phyloP scores from a whole-genome alignment of 2,797 vertebrate species.

The Loriculus beryllinus region DNA sequence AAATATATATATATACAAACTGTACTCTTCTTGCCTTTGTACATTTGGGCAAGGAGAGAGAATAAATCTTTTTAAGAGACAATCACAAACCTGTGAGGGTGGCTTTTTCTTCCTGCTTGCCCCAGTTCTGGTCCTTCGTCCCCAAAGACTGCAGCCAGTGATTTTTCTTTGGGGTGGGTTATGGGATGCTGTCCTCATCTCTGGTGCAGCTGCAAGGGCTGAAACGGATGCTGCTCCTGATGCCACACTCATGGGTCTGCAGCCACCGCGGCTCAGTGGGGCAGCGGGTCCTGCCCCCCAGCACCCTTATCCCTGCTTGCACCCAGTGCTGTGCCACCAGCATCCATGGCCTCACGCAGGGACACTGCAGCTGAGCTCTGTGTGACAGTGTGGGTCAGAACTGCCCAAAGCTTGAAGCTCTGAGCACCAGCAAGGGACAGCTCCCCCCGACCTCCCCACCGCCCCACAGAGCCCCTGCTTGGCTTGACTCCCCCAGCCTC shows the following conservation, averaged over 20 bases:
- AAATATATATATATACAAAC: slow-evolving; percentile 73
- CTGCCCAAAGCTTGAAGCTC: not conserved
- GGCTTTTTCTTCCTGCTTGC: slow-evolving; percentile 74
- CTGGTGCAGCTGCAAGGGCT: not conserved
- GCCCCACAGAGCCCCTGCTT: fast-evolving
- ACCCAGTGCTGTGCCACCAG: not conserved
- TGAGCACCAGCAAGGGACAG: not conserved
- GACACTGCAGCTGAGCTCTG: not conserved
- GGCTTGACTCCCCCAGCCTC: not conserved
- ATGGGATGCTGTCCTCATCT: not conserved
- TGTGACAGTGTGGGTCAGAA: not conserved
- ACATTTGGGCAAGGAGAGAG: slow-evolving; percentile 92
- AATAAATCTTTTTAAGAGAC: slow-evolving; percentile 99
- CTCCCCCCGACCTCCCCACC: not conserved
- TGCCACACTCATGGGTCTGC: fast-evolving
- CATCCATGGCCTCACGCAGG: fast-evolving
- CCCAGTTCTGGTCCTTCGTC: slow-evolving; percentile 18
- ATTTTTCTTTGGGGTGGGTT: not conserved
- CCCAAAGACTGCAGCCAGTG: not conserved
- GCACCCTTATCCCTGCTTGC: not conserved
- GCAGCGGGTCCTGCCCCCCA: no score
- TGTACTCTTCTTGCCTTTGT: slow-evolving; percentile 91
- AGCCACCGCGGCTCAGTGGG: not conserved
- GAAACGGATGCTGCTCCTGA: not conserved
- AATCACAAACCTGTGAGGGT: slow-evolving; percentile 86